Evolutionary conservation across 2,888 invertebrate genomes (phyloP).

Genomic region (Vandiemenella viatica): DNA sequence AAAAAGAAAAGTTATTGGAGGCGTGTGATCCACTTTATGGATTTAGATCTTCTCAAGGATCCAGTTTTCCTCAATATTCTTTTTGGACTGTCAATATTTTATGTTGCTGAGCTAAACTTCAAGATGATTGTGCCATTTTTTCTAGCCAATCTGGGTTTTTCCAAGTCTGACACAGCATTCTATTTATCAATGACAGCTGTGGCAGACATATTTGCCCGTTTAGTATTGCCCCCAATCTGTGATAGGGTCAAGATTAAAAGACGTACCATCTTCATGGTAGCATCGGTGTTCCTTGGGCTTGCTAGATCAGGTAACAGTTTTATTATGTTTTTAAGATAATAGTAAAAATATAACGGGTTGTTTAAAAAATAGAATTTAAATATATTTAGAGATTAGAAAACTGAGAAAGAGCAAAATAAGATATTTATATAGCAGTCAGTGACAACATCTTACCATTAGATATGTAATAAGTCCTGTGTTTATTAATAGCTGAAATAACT

Average conservation of each 20-base stretch:
- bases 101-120: constrained; percentile 36
- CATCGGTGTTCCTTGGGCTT: constrained; percentile 51
- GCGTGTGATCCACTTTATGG: constrained; percentile 44
- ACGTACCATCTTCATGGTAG: constrained; percentile 55
- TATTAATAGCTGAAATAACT: too few relatives aligned
- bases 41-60: constrained; percentile 55
- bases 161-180: constrained; percentile 51
- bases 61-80: constrained; percentile 56
- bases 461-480: too few relatives aligned
- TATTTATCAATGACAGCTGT: constrained; percentile 60
- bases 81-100: constrained; percentile 55
- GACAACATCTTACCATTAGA: too few relatives aligned
- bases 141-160: constrained; percentile 23
- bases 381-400: too few relatives aligned
- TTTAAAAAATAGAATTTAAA: too few relatives aligned
- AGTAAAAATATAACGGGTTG: too few relatives aligned
- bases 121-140: constrained; percentile 16
- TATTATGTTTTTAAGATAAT: constrained; percentile 21
- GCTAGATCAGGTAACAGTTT: constrained; percentile 53
- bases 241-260: constrained; percentile 48
- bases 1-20: constrained; percentile 6
- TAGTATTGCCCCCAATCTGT: constrained; percentile 57
- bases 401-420: too few relatives aligned
- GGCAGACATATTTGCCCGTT: constrained; percentile 55
- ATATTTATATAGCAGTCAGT: too few relatives aligned